These are phyloP conservation scores for Bimastos eiseni DNA, from an alignment of 2,888 invertebrate genomes.

Conservation along the genomic window DNA sequence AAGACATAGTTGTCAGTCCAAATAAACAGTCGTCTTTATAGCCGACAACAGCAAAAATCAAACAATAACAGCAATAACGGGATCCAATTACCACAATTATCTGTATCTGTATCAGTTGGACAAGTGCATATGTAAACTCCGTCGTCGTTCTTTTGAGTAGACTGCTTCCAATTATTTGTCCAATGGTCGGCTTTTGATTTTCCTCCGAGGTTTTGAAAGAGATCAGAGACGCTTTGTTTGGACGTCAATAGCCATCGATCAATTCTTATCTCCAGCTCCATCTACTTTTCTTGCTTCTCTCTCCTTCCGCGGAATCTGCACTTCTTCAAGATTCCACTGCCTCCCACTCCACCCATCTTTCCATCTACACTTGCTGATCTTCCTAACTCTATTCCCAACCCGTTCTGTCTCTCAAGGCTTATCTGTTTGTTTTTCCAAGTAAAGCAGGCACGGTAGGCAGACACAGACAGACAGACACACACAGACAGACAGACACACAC, in stretches of 20 bases:
- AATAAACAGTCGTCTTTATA: no score
- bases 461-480: background rate
- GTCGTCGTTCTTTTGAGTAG: background rate
- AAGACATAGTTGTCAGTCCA: no score
- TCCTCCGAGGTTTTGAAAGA: background rate
- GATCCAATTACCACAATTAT: no score
- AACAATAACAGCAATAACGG: no score
- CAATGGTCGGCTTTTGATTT: background rate
- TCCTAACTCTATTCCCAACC: background rate
- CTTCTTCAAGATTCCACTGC: background rate
- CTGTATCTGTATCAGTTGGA: background rate
- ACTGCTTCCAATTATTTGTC: background rate
- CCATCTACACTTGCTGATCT: conserved; percentile 4
- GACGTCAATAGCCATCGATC: background rate
- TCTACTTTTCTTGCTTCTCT: background rate
- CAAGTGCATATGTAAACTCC: background rate
- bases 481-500: background rate
- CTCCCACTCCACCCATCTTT: background rate
- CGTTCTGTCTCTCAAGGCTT: background rate
- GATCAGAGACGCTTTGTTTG: background rate
- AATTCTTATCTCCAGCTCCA: background rate
- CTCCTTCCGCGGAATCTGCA: background rate
- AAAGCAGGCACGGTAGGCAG: background rate
- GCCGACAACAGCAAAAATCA: no score
- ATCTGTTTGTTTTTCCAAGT: conserved; percentile 2